phyloP scores from a whole-genome alignment of 1,140 invertebrate species.

The Artemia franciscana region DNA sequence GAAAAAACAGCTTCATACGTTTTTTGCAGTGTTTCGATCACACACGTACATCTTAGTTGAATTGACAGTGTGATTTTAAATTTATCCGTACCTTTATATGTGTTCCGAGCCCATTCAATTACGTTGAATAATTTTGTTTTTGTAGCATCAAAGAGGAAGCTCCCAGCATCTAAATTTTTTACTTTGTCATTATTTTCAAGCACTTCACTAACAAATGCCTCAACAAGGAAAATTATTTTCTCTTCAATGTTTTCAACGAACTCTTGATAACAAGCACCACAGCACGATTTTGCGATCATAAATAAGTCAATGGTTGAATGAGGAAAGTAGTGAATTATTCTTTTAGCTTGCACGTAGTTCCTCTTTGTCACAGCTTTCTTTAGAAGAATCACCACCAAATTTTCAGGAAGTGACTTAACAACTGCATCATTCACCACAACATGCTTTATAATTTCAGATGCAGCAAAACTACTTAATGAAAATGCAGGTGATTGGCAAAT shows the following conservation, averaged over 20 bases:
- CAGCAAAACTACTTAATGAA: neutral
- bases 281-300: neutral
- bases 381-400: neutral
- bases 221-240: neutral
- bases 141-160: neutral
- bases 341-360: neutral
- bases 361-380: neutral
- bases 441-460: neutral
- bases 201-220: neutral
- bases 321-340: neutral
- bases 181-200: neutral
- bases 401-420: neutral
- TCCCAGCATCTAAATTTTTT: neutral
- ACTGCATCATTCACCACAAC: neutral
- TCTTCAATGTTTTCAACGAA: neutral
- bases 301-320: neutral
- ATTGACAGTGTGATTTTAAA: neutral
- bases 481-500: neutral
- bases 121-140: neutral
- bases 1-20: neutral
- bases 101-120: neutral
- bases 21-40: neutral
- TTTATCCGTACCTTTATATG: neutral
- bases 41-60: neutral
- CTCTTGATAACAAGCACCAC: neutral